Percentiles rank a stretch among this genome's conserved stretches.
These are phyloP conservation scores for Anneissia japonica DNA, from an alignment of 35 echinoderm and acorn worm species.

Conservation along the genomic window DNA sequence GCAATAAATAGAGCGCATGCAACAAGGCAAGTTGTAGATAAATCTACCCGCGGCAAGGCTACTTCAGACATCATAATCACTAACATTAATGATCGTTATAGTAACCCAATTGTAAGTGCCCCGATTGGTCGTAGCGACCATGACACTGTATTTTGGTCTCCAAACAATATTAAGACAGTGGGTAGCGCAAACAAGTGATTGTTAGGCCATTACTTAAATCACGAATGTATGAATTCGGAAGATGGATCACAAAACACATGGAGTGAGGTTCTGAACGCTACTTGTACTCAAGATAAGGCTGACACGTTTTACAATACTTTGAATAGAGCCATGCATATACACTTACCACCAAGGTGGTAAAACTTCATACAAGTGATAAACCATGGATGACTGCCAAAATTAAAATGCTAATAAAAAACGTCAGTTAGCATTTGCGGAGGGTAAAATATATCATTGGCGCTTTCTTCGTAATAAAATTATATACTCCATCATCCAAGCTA, in stretches of 20 bases:
- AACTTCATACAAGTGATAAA: background rate
- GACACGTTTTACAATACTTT: constrained; percentile 1
- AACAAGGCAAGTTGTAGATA: background rate
- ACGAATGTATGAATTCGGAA: constrained; percentile 3
- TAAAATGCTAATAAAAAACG: background rate
- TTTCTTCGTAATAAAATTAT: constrained; percentile 6
- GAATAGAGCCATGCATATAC: background rate
- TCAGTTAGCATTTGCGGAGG: background rate
- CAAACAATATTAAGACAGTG: background rate
- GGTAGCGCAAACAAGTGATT: background rate
- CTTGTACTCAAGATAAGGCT: background rate
- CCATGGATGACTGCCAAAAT: constrained; percentile 3
- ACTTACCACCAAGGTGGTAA: constrained; percentile 12
- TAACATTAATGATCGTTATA: background rate
- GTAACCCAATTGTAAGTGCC: background rate
- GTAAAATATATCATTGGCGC: background rate
- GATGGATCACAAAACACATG: constrained; percentile 20
- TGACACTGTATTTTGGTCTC: background rate
- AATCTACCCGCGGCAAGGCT: background rate
- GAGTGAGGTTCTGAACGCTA: constrained; percentile 4
- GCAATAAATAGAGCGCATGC: background rate
- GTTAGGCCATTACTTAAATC: background rate
- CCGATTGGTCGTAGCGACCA: background rate
- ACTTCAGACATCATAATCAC: background rate
- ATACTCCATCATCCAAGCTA: background rate